Conservation (phyloP, 2,888 invertebrate genomes). For the Agapetus fuscipes region DNA sequence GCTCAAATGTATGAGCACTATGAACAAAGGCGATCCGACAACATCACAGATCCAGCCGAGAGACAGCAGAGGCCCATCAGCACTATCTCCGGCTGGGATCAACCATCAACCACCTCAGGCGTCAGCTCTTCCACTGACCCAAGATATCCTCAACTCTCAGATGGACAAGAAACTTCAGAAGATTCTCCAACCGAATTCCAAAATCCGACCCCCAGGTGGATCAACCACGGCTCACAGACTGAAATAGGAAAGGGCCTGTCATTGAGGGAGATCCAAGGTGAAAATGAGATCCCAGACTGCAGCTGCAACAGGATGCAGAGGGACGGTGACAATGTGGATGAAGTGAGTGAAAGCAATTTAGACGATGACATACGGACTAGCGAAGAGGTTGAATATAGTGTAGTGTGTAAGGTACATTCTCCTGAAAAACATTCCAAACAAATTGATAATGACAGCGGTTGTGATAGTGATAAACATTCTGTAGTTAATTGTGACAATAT, state of each 20-base stretch:
- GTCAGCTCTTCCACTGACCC: constrained; percentile 22
- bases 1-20: constrained; percentile 97
- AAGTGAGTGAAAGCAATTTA: constrained; percentile 25
- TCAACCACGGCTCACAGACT: constrained; percentile 41
- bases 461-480: constrained; percentile 33
- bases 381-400: constrained; percentile 44
- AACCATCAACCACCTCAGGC: constrained; percentile 34
- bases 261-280: constrained; percentile 37
- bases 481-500: constrained; percentile 21
- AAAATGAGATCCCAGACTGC: constrained; percentile 27
- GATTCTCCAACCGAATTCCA: constrained; percentile 27
- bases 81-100: constrained; percentile 93
- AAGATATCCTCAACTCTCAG: constrained; percentile 21
- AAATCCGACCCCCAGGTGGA: constrained; percentile 30
- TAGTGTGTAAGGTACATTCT: constrained; percentile 54
- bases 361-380: constrained; percentile 31
- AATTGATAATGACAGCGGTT: constrained; percentile 32
- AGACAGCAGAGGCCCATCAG: constrained; percentile 89
- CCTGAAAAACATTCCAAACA: constrained; percentile 32
- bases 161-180: constrained; percentile 27
- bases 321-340: constrained; percentile 23
- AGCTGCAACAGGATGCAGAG: constrained; percentile 26
- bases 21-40: constrained; percentile 86
- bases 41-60: constrained; percentile 90
- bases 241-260: constrained; percentile 40